These are phyloP conservation scores for Phoxinus phoxinus DNA, from an alignment of 2,113 vertebrate genomes.

Conservation along the genomic window DNA sequence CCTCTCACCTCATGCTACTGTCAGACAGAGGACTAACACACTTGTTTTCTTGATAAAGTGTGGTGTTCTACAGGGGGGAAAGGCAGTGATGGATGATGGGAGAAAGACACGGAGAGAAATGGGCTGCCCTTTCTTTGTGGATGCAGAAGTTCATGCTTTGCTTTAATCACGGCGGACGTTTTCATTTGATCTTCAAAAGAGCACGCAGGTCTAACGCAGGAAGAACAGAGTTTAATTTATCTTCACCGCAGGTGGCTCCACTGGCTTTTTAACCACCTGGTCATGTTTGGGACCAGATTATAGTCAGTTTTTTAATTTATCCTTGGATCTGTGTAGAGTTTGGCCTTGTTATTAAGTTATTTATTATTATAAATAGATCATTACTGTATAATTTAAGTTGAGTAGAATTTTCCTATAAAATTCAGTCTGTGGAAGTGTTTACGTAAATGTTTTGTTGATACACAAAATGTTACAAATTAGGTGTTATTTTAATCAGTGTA, in stretches of 20 bases:
- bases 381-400: too few species aligned
- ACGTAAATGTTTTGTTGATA: too few species aligned
- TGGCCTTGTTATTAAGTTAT: too few species aligned
- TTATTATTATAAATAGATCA: too few species aligned
- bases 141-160: conserved; percentile 23
- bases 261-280: background rate
- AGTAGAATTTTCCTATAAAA: too few species aligned
- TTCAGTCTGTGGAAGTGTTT: too few species aligned
- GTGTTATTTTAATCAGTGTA: too few species aligned
- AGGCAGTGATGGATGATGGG: background rate
- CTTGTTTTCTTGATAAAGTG: conserved; percentile 22
- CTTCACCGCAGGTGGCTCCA: conserved; percentile 14
- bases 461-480: too few species aligned
- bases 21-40: conserved; percentile 39
- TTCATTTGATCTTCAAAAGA: conserved; percentile 37
- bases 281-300: background rate
- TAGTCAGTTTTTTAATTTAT: background rate
- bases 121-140: conserved; percentile 1
- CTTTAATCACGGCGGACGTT: conserved; percentile 40
- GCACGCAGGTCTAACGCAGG: background rate
- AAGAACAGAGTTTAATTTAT: conserved; percentile 30
- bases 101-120: conserved; percentile 12
- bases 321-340: background rate
- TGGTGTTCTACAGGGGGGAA: conserved; percentile 8
- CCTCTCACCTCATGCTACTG: background rate